phyloP scores from a whole-genome alignment of 2,888 invertebrate species.

The Drosophila paucipuncta region DNA sequence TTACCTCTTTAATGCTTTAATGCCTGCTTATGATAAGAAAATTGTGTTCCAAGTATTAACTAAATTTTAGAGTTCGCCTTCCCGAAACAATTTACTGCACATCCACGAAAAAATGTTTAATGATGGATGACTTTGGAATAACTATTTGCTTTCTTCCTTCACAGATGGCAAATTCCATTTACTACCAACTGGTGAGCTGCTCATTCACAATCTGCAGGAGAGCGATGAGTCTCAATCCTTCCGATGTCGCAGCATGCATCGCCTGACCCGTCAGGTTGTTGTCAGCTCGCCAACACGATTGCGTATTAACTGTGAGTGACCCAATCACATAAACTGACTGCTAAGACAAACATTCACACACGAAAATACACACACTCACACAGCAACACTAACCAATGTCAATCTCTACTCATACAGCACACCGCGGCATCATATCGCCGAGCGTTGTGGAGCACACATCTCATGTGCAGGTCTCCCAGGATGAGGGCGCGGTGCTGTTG shows the following conservation, averaged over 20 bases:
- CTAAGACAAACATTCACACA: conserved; percentile 5
- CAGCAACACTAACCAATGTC: conserved; percentile 65
- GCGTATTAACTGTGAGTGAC: conserved; percentile 88
- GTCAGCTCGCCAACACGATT: conserved; percentile 90
- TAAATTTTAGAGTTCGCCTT: neutral
- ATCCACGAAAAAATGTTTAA: conserved; percentile 1
- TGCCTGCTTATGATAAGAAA: no score
- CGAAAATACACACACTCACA: neutral
- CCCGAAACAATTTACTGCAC: neutral
- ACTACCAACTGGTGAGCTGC: conserved; percentile 90
- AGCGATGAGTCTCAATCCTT: conserved; percentile 90
- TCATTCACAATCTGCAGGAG: conserved; percentile 91
- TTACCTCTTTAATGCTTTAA: neutral
- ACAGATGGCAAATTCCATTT: conserved; percentile 91
- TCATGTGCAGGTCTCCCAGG: conserved; percentile 90
- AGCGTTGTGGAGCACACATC: conserved; percentile 90
- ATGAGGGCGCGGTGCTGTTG: conserved; percentile 90
- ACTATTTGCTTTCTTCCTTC: conserved; percentile 5
- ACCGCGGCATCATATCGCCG: conserved; percentile 90
- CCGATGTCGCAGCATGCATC: conserved; percentile 91
- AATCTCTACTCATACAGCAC: conserved; percentile 86
- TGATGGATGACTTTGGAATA: neutral
- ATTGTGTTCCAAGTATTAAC: neutral
- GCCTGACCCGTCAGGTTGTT: conserved; percentile 90
- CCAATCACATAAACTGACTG: conserved; percentile 29